phyloP scores from a whole-genome alignment of 2,113 vertebrate genomes.

The Rhadina sibilatrix region DNA sequence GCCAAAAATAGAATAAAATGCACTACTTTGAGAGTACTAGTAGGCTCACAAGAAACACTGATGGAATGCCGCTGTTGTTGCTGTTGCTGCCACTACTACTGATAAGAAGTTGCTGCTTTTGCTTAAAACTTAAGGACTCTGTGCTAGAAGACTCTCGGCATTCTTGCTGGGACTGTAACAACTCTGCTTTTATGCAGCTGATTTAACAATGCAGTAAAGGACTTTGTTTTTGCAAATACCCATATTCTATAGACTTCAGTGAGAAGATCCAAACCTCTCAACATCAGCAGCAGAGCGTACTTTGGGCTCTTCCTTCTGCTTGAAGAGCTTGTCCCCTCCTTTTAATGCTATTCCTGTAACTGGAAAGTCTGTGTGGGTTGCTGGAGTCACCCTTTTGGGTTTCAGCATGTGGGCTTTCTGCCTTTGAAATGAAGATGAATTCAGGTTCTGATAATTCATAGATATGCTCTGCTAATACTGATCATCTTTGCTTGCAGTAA shows the following conservation, averaged over 20 bases:
- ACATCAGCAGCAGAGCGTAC: rapidly evolving
- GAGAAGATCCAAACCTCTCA: background rate
- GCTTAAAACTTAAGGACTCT: background rate
- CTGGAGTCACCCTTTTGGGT: background rate
- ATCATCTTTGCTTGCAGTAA: background rate
- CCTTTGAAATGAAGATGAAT: background rate
- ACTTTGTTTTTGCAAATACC: background rate
- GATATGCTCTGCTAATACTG: background rate
- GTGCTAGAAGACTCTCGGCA: background rate
- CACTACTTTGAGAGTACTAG: background rate
- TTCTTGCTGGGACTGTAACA: background rate
- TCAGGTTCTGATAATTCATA: background rate
- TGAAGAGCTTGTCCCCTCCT: background rate
- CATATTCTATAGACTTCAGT: background rate
- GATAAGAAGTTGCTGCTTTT: background rate
- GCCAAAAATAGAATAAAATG: background rate
- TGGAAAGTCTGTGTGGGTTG: background rate
- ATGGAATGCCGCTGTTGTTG: background rate
- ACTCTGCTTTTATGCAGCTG: background rate
- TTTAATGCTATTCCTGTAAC: rapidly evolving
- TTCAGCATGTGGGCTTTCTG: background rate
- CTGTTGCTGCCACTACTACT: background rate
- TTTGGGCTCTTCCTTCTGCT: background rate
- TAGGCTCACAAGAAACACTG: background rate
- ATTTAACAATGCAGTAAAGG: background rate